Evolutionary conservation across 2,113 vertebrate genomes (phyloP).

Genomic region (Aspiorhynchus laticeps): DNA sequence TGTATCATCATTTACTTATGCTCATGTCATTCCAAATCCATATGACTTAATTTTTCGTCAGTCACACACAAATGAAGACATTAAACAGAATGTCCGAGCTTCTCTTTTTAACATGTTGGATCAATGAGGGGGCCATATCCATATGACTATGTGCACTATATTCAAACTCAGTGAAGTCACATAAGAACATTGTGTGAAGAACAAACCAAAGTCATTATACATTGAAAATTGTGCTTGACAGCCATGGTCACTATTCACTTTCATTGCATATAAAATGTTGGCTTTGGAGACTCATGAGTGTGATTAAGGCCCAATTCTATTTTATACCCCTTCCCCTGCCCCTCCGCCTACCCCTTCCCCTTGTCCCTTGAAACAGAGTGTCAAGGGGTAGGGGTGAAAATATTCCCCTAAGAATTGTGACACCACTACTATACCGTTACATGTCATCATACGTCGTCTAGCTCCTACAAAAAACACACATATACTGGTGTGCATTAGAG

Average conservation of each 20-base stretch:
- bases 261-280: background rate
- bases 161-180: background rate
- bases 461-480: no score
- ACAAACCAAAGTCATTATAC: background rate
- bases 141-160: background rate
- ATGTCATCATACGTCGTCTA: no score
- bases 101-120: background rate
- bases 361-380: no score
- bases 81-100: background rate
- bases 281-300: background rate
- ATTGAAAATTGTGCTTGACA: background rate
- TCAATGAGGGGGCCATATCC: background rate
- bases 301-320: no score
- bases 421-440: no score
- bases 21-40: background rate
- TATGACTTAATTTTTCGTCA: background rate
- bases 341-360: no score
- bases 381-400: no score
- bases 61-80: background rate
- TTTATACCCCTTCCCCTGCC: no score
- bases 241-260: background rate
- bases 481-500: no score
- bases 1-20: background rate
- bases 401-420: no score
- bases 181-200: background rate